Conservation (phyloP, 2,113 vertebrate species). For the Butorides virescens region DNA sequence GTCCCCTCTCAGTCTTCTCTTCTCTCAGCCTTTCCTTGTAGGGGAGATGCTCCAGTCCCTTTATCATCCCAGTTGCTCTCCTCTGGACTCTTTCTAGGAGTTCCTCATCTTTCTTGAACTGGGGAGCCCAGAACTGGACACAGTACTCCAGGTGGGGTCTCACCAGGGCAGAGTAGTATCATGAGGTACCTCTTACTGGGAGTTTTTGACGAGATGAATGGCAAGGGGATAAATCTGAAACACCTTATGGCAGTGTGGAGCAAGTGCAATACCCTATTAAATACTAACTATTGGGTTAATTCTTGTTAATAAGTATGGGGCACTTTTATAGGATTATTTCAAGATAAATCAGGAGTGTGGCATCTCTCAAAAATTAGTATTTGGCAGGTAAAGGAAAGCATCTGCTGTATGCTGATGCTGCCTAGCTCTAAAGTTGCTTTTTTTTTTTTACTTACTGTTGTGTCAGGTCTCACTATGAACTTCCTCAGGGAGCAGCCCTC, state of each 20-base stretch:
- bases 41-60: too few relatives aligned
- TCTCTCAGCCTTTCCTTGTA: too few relatives aligned
- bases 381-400: not conserved
- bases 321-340: not conserved
- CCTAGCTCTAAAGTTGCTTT: not conserved
- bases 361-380: not conserved
- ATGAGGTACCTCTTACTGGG: rapidly evolving
- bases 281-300: not conserved
- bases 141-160: too few relatives aligned
- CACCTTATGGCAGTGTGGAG: not conserved
- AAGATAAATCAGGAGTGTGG: not conserved
- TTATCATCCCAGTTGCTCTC: too few relatives aligned
- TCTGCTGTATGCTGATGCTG: not conserved
- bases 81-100: too few relatives aligned
- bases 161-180: too few relatives aligned
- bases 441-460: not conserved
- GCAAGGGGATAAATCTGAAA: not conserved
- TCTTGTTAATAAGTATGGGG: not conserved
- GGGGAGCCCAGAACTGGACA: too few relatives aligned
- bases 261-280: not conserved
- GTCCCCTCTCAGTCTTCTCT: too few relatives aligned
- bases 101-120: too few relatives aligned
- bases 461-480: not conserved
- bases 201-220: not conserved
- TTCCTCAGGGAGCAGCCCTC: rapidly evolving